Evolutionary conservation across 2,113 vertebrate genomes (phyloP).

Genomic region (Periophthalmodon schlosseri): DNA sequence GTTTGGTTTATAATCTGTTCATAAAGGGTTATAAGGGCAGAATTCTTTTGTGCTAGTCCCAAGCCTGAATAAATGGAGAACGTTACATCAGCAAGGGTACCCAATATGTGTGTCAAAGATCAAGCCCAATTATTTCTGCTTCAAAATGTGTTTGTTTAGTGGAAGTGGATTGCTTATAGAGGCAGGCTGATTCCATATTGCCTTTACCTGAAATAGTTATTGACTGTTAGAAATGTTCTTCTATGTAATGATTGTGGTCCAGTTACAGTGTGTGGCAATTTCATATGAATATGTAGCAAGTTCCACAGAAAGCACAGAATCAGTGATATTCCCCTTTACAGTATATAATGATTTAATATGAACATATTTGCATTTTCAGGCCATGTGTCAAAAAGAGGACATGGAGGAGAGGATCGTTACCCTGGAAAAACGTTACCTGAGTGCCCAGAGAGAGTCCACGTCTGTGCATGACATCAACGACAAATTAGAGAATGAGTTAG

Average conservation of each 20-base stretch:
- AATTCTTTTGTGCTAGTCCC: not conserved
- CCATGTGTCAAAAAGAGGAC: conserved; percentile 99
- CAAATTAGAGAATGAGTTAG: conserved; percentile 96
- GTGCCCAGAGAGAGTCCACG: conserved; percentile 96
- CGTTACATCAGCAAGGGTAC: not conserved
- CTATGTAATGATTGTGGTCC: conserved; percentile 6
- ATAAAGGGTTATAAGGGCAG: not conserved
- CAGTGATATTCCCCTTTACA: not conserved
- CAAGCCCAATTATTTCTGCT: not conserved
- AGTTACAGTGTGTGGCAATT: conserved; percentile 5
- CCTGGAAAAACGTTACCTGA: conserved; percentile 97
- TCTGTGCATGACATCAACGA: conserved; percentile 99
- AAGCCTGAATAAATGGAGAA: not conserved
- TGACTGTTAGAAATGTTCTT: conserved; percentile 36
- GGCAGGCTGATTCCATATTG: conserved; percentile 9
- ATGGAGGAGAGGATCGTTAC: conserved; percentile 99
- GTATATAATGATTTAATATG: not conserved
- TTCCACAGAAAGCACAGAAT: conserved; percentile 13
- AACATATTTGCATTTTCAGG: conserved; percentile 70
- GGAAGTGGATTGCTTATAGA: conserved; percentile 32
- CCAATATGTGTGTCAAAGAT: not conserved
- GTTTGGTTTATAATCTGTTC: not conserved
- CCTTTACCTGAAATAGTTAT: conserved; percentile 39
- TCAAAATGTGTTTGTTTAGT: conserved; percentile 2
- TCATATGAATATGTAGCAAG: conserved; percentile 25